These are phyloP conservation scores for Helicoverpa zea DNA, from an alignment of 1,140 invertebrate genomes.

Conservation along the genomic window DNA sequence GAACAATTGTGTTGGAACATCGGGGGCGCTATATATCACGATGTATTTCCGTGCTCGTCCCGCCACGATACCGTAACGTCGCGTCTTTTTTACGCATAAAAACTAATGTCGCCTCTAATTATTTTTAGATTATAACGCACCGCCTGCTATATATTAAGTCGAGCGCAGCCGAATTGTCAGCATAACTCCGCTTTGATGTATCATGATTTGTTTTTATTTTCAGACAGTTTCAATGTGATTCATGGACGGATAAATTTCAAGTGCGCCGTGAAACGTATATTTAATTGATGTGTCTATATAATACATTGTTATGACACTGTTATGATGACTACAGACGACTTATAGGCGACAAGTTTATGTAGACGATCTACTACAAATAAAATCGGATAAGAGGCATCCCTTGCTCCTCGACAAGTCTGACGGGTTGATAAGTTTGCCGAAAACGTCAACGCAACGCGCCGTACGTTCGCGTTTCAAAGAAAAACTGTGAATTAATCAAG, in stretches of 20 bases:
- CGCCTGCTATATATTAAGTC: slow-evolving; percentile 83
- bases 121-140: slow-evolving; percentile 86
- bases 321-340: slow-evolving; percentile 58
- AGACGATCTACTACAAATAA: slow-evolving; percentile 44
- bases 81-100: slow-evolving; percentile 85
- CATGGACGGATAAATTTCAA: slow-evolving; percentile 81
- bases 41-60: slow-evolving; percentile 79
- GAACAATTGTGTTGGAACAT: slow-evolving; percentile 71
- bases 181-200: slow-evolving; percentile 85
- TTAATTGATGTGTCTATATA: slow-evolving; percentile 77
- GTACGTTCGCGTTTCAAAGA: slow-evolving; percentile 76
- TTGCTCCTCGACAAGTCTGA: slow-evolving; percentile 55
- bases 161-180: slow-evolving; percentile 83
- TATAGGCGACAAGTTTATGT: slow-evolving; percentile 46
- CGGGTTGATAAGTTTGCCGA: slow-evolving; percentile 69
- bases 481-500: slow-evolving; percentile 83
- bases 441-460: slow-evolving; percentile 74
- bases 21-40: slow-evolving; percentile 77
- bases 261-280: slow-evolving; percentile 71
- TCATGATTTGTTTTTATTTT: slow-evolving; percentile 85
- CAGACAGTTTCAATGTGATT: slow-evolving; percentile 79
- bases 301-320: slow-evolving; percentile 76
- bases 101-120: slow-evolving; percentile 85
- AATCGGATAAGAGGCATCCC: slow-evolving; percentile 47
- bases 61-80: slow-evolving; percentile 70